Evolutionary conservation across 1,140 invertebrate genomes (phyloP).

Genomic region (Pogonognathellus flavescens): DNA sequence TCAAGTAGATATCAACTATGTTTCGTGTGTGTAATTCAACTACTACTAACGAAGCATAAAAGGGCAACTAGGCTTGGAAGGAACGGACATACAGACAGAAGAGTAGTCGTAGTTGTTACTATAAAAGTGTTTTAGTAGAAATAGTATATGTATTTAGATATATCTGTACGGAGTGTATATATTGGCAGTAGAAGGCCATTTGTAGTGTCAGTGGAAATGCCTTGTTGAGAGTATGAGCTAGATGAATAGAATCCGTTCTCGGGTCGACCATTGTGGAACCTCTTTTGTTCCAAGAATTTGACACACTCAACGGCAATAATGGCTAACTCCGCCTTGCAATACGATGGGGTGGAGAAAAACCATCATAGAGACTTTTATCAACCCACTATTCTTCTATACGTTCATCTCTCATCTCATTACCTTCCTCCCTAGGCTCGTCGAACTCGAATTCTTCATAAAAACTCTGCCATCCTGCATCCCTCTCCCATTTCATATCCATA

Average conservation of each 20-base stretch:
- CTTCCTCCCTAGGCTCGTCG: constrained; percentile 18
- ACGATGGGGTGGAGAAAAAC: constrained; percentile 65
- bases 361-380: constrained; percentile 52
- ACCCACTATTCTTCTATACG: constrained; percentile 59
- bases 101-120: background rate
- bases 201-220: constrained; percentile 31
- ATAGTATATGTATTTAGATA: constrained; percentile 11
- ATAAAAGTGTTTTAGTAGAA: background rate
- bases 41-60: constrained; percentile 30
- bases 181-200: constrained; percentile 34
- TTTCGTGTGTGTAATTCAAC: constrained; percentile 27
- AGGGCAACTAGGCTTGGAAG: too few relatives aligned
- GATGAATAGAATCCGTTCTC: constrained; percentile 13
- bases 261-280: constrained; percentile 59
- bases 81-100: background rate
- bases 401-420: constrained; percentile 63
- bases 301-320: constrained; percentile 67
- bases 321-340: constrained; percentile 66
- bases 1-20: constrained; percentile 47
- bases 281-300: constrained; percentile 67
- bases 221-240: constrained; percentile 38
- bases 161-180: constrained; percentile 6
- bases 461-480: background rate
- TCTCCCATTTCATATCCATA: constrained; percentile 6
- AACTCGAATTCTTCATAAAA: constrained; percentile 19